Base-by-base conservation (phyloP, 1,140 invertebrate genomes). In the Probaryconus sp. region DNA sequence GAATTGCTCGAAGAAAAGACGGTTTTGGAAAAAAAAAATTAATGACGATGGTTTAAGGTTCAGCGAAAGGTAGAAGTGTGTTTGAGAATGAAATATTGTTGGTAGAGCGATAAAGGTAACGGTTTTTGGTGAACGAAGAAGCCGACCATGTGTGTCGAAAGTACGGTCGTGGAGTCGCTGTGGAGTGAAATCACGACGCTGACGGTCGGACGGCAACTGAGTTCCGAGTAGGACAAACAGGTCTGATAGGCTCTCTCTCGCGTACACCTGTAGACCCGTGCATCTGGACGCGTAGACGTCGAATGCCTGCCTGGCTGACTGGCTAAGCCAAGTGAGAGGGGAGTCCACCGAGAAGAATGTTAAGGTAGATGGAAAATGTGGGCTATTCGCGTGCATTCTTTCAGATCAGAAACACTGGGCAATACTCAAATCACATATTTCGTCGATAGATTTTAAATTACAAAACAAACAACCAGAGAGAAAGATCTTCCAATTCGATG, bases 201-300 rank as follows among this genome's bases (percentile, higher is more conserved):
- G 74, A 81, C 82, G 79, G 71, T 76, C 80, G 77, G 73, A 73
- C 79, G 77, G 64, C 72, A 71, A 84, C 83, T 83, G 79, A 83
- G 72, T 77, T 72, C 67, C 67, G 73, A 72, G 74, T 68, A 70
- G 72, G 70, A 75, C 69, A 74, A 77, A 67, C 68, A 75, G 58
- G 73, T 69, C 74, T 61, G 76, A 79, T 76, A 77, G 78, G 37
- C 76, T 74, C 50, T 70, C 70, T 31, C 45, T n/a, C n/a, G n/a
- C n/a, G 53, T 81, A 83, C 81, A 82, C 81, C 80, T 81, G 81
- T 79, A 70, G 55, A 71, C 55, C 71, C 56, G 24, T 75, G 30
- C 33, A 45, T 70, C 45, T 56, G 43, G 53, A 37, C 58, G 55
- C 64, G 78, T 74, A 78, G 78, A 76, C 48, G 31, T 30, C 42